Percentiles rank a stretch among this genome's conserved stretches.
Evolutionary conservation across 2,888 invertebrate species (phyloP).

Genomic region (Panopea generosa): DNA sequence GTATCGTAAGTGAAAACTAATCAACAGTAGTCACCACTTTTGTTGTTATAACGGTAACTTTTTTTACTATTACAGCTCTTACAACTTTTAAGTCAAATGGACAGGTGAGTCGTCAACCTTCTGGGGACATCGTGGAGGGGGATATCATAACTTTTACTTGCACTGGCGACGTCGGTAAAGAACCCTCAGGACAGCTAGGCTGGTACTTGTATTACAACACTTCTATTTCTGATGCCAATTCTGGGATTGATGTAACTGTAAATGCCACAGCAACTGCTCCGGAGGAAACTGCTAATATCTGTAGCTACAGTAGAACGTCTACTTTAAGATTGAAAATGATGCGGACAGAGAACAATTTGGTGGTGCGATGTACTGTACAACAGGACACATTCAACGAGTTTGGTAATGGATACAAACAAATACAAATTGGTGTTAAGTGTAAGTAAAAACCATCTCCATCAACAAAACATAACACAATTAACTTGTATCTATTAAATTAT

Average conservation of each 20-base stretch:
- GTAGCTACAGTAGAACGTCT: constrained; percentile 28
- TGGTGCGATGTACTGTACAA: constrained; percentile 49
- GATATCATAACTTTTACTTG: constrained; percentile 45
- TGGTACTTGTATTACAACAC: constrained; percentile 39
- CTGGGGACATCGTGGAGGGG: constrained; percentile 28
- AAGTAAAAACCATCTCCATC: too few species aligned
- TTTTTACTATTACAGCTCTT: constrained; percentile 12
- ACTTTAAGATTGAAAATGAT: constrained; percentile 34
- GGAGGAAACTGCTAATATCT: neutral
- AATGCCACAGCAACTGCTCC: neutral
- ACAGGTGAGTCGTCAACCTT: neutral
- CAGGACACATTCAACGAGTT: constrained; percentile 13
- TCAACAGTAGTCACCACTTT: too few species aligned
- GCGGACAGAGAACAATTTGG: constrained; percentile 8
- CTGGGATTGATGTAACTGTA: constrained; percentile 9
- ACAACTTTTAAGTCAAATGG: constrained; percentile 16
- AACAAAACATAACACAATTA: too few species aligned
- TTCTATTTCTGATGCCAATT: neutral
- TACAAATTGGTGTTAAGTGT: constrained; percentile 20
- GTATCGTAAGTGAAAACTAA: too few species aligned
- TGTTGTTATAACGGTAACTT: too few species aligned
- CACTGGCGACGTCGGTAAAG: constrained; percentile 36
- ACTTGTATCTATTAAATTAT: too few species aligned
- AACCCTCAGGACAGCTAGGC: constrained; percentile 29
- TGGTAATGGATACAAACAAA: constrained; percentile 18